Percentiles rank a stretch among this genome's conserved stretches.
phyloP scores from a whole-genome alignment of 2,888 invertebrate species.

The Chrysolina haemoptera region DNA sequence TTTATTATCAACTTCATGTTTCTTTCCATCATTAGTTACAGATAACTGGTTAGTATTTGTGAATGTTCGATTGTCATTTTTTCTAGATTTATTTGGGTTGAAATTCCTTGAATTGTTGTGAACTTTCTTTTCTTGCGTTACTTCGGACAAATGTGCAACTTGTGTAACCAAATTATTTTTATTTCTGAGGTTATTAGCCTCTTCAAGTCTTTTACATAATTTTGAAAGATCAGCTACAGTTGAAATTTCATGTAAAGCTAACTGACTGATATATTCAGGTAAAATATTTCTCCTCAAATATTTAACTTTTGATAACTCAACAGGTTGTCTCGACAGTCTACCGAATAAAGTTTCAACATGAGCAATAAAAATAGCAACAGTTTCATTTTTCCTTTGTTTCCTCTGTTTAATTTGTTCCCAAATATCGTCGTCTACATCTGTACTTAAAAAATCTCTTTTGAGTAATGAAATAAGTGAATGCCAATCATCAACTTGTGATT shows the following conservation, averaged over 20 bases:
- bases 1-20: too few species aligned
- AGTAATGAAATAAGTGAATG: background rate
- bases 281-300: slow-evolving; percentile 28
- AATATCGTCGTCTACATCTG: slow-evolving; percentile 9
- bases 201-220: slow-evolving; percentile 28
- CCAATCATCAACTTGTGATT: background rate
- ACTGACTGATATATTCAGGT: slow-evolving; percentile 24
- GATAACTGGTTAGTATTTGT: too few species aligned
- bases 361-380: slow-evolving; percentile 32
- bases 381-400: slow-evolving; percentile 25
- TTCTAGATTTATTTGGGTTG: too few species aligned
- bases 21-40: too few species aligned
- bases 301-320: background rate
- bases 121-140: background rate
- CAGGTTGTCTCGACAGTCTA: background rate
- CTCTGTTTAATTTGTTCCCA: slow-evolving; percentile 31
- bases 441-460: slow-evolving; percentile 27
- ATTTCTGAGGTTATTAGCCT: slow-evolving; percentile 24
- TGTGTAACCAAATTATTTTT: background rate
- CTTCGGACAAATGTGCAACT: background rate
- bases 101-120: too few species aligned
- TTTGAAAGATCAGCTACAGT: slow-evolving; percentile 19
- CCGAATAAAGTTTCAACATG: slow-evolving; percentile 26
- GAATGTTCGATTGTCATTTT: too few species aligned
- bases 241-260: slow-evolving; percentile 20